Base-by-base conservation (phyloP, 2,113 vertebrate species). In the Megatriorchis doriae region DNA sequence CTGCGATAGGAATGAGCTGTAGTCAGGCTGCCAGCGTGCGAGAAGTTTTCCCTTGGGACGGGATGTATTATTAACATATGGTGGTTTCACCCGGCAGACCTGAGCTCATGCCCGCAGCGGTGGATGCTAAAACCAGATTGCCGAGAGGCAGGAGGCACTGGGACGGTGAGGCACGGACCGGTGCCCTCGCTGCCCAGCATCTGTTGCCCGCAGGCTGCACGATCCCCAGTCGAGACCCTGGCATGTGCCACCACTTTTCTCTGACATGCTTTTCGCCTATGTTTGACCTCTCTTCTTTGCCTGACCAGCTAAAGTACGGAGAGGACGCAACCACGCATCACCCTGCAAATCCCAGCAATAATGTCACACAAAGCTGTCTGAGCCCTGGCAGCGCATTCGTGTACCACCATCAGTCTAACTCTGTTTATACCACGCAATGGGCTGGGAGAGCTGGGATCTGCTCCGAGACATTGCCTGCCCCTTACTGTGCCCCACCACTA, bases 1-100 rank as follows among this genome's bases (percentile, higher is more conserved):
- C 68, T 47, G 81, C 31, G 4, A 10, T 1, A 36, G 77, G 42
- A 53, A 16, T 0, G 22, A 66, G 59, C 67, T 43, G 38, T 1
- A 20, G 42, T 13, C 59, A 9, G 53, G 65, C 36, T 88, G 85
- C 38, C 29, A 22, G 6, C 3, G 0, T 2, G 7, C 0, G 0
- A 31, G 70, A 31, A n/a, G 27, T n/a, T 77, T 40, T 62, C 82
- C 91, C 29, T 1, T 1, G 14, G 67, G 67, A 23, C 15, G 68
- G 71, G 91, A 84, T 27, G 34, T 16, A 20, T 4, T 48, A 17
- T 4, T 48, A 17, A 1, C 12, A 2, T 38, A 4, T 0, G 36
- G 1, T 52, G 42, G 70, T 47, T 80, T 77, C 56, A 65, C 62
- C 56, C 92, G 0, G 3, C 50, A 77, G 25, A 62, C 9, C 52